phyloP scores from a whole-genome alignment of 1,140 invertebrate genomes.

The Frieseomelitta varia region DNA sequence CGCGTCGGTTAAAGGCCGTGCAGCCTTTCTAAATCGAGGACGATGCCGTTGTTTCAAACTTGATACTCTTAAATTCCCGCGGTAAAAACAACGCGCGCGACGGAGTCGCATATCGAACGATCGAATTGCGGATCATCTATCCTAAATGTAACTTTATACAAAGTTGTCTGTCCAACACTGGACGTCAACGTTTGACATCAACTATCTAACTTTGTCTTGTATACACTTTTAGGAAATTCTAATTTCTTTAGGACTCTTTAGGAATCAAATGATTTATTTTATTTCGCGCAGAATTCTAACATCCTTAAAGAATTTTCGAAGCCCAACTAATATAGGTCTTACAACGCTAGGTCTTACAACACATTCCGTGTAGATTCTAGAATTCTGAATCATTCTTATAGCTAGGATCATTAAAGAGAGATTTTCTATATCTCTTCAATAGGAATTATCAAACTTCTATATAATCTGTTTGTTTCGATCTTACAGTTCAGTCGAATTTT shows the following conservation, averaged over 20 bases:
- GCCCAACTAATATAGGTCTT: too few relatives aligned
- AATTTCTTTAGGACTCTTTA: too few relatives aligned
- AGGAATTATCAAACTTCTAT: too few relatives aligned
- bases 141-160: not conserved
- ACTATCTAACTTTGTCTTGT: not conserved
- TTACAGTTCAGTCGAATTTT: too few relatives aligned
- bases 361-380: not conserved
- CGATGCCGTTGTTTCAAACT: not conserved
- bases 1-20: not conserved
- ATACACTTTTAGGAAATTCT: too few relatives aligned
- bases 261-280: not conserved
- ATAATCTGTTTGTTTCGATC: too few relatives aligned
- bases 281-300: not conserved
- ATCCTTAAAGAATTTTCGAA: not conserved
- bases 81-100: not conserved
- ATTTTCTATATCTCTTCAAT: too few relatives aligned
- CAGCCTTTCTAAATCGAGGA: conserved; percentile 33
- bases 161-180: not conserved
- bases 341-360: too few relatives aligned
- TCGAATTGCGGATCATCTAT: not conserved
- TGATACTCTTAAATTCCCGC: conserved; percentile 32
- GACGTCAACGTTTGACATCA: too few relatives aligned
- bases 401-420: too few relatives aligned
- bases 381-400: not conserved
- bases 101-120: conserved; percentile 1